A percentile compares a stretch with the other conserved stretches of the same genome.
Evolutionary conservation across 1,140 invertebrate genomes (phyloP).

Genomic region (Cydia strobilella): DNA sequence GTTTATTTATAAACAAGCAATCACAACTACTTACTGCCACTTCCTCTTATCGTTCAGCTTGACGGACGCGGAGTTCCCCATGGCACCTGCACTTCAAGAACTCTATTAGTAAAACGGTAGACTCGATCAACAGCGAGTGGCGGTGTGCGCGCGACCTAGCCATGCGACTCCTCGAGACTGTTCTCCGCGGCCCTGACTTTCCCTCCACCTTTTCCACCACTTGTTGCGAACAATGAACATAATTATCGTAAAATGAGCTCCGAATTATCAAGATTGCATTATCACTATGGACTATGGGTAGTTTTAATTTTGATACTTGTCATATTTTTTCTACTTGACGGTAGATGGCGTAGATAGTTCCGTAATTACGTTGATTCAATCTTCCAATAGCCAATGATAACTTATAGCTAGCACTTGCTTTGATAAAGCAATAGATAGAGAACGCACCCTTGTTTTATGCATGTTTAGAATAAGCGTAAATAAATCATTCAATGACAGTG

Average conservation of each 20-base stretch:
- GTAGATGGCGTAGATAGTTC: background rate
- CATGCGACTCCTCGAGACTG: slow-evolving; percentile 49
- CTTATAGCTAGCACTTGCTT: background rate
- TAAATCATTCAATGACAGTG: background rate
- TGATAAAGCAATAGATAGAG: no score
- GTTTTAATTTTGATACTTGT: background rate
- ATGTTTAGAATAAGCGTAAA: background rate
- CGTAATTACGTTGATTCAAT: background rate
- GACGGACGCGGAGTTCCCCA: slow-evolving; percentile 70
- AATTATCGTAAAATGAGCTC: background rate
- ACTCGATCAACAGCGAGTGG: slow-evolving; percentile 1
- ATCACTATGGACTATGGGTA: background rate
- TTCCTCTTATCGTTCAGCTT: slow-evolving; percentile 69
- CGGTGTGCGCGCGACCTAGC: slow-evolving; percentile 50
- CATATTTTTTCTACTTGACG: background rate
- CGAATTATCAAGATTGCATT: background rate
- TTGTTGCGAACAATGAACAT: slow-evolving; percentile 28
- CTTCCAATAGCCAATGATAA: background rate
- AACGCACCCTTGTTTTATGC: no score
- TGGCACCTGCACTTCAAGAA: slow-evolving; percentile 37
- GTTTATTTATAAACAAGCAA: slow-evolving; percentile 34
- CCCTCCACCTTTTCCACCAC: slow-evolving; percentile 52
- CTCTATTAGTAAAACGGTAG: background rate
- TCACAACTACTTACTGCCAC: slow-evolving; percentile 65
- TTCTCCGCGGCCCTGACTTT: slow-evolving; percentile 65